phyloP scores from a whole-genome alignment of 2,113 vertebrate species.

The Polypterus senegalus region DNA sequence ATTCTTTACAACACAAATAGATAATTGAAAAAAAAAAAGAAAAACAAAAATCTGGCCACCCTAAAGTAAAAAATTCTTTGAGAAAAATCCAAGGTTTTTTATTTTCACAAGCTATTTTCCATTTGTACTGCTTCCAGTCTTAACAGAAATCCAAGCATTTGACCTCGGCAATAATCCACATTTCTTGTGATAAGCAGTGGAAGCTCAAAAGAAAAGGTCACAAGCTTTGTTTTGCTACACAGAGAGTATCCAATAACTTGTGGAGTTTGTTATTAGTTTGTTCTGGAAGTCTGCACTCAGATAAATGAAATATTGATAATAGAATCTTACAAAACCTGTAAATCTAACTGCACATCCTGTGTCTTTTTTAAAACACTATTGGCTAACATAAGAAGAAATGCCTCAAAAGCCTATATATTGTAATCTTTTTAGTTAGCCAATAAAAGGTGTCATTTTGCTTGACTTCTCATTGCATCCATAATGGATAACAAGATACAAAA shows the following conservation, averaged over 20 bases:
- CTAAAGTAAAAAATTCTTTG: not conserved
- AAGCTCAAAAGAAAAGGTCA: conserved; percentile 31
- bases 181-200: conserved; percentile 29
- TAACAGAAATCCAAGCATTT: conserved; percentile 33
- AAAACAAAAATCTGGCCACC: not conserved
- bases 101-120: conserved; percentile 23
- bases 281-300: not conserved
- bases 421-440: too few relatives aligned
- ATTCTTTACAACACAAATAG: not conserved
- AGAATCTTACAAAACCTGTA: too few relatives aligned
- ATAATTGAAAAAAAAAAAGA: not conserved
- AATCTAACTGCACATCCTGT: too few relatives aligned
- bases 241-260: conserved; percentile 8
- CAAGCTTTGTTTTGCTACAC: conserved; percentile 34
- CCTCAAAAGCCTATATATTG: too few relatives aligned
- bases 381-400: too few relatives aligned
- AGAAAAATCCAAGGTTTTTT: conserved; percentile 5
- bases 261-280: not conserved
- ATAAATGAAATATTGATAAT: too few relatives aligned
- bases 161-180: conserved; percentile 27
- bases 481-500: too few relatives aligned
- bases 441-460: too few relatives aligned
- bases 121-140: conserved; percentile 24
- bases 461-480: too few relatives aligned
- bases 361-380: too few relatives aligned